Evolutionary conservation across 1,140 invertebrate species (phyloP).

Genomic region (Cotesia chilonis): DNA sequence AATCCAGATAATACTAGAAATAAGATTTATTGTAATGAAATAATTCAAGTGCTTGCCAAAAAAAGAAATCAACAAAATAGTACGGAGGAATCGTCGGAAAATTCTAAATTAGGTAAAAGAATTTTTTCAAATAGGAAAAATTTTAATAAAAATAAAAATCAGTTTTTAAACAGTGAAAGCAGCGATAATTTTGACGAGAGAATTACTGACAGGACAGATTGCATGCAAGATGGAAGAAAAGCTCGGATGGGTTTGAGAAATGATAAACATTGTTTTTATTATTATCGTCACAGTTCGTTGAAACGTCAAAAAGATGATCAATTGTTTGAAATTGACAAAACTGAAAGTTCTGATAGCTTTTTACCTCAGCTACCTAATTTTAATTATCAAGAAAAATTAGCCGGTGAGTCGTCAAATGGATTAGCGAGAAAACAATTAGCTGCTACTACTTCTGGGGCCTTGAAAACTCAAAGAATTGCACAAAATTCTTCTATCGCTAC

Average conservation of each 20-base stretch:
- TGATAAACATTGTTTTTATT: constrained; percentile 50
- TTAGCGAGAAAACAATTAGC: neutral
- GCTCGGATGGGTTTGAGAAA: constrained; percentile 58
- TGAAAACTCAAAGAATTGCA: neutral
- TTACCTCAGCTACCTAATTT: constrained; percentile 46
- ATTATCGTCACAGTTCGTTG: constrained; percentile 21
- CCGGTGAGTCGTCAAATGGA: neutral
- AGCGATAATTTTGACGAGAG: constrained; percentile 57
- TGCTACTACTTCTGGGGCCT: neutral
- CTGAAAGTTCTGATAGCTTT: constrained; percentile 63
- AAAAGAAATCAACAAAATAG: constrained; percentile 52
- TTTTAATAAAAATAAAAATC: constrained; percentile 39
- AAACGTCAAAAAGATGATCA: constrained; percentile 21
- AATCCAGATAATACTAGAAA: constrained; percentile 60
- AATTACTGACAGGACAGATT: constrained; percentile 55
- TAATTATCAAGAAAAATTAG: neutral
- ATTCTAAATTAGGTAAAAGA: constrained; percentile 55
- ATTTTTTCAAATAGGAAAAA: constrained; percentile 37
- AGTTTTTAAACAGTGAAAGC: constrained; percentile 50
- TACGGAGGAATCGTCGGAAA: constrained; percentile 55
- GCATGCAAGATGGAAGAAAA: constrained; percentile 57
- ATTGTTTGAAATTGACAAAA: constrained; percentile 51
- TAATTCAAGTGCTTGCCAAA: constrained; percentile 55
- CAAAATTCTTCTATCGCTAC: neutral
- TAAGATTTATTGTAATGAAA: constrained; percentile 58